Base-by-base conservation (phyloP, 2,888 invertebrate species). In the Heliconius hortense region DNA sequence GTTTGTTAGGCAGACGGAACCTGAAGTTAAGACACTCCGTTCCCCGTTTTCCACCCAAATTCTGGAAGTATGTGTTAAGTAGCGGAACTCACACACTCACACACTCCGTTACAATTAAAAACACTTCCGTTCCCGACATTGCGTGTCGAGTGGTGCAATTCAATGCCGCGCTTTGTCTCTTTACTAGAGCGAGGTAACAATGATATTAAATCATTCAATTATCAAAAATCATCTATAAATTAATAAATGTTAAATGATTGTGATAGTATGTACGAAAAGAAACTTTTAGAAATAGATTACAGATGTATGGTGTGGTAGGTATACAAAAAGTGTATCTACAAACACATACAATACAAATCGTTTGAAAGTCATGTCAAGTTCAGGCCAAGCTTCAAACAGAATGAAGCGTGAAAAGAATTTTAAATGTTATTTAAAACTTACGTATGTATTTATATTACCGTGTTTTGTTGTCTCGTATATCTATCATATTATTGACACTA, bases 281-380 rank as follows among this genome's bases (percentile, higher is more conserved):
- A 28, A 69, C 62, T 68, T 63, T 69, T 10, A 48, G 56, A 68
- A 69, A 24, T 53, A 74, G 74, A 74, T 69, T 63, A 35, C 15
- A 18, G 4, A 53, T 48, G 28, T 53, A n/a, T 53, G 10, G 28
- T 53, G 13, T 53, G 10, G 7, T 7, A 28, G 1, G 26, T 62
- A 31, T 39, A 43, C 39, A 15, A 28, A 26, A 60, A 2, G n/a
- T n/a, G 4, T 56, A 56, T 11, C n/a, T 66, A 66, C 39, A 26
- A 70, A 15, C 56, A 28, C 15, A 43, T 26, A 68, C 31, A 26
- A 63, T 24, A 28, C 39, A 43, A 64, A 59, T 39, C 69, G 43
- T 56, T 75, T 75, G 71, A 70, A 59, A 75, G 70, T 75, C 75
- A 75, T 71, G 64, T 75, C 75, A 75, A 75, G 75, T 75, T 75